Conservation (phyloP, 1,140 invertebrate genomes). For the Caenorhabditis tropicalis region DNA sequence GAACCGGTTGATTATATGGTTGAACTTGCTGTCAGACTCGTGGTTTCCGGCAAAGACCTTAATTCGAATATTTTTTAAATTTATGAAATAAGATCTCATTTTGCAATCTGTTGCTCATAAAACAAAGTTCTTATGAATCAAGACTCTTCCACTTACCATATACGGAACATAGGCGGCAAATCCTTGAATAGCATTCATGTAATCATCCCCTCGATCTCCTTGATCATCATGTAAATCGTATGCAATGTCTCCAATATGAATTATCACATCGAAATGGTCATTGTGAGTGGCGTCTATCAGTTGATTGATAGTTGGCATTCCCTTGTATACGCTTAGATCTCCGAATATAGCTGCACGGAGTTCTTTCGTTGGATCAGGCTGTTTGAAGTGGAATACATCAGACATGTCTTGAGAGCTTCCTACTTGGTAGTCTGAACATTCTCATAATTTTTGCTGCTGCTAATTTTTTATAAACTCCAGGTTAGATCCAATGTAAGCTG, state of each 20-base stretch:
- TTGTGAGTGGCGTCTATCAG: constrained; percentile 73
- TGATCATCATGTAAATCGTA: constrained; percentile 89
- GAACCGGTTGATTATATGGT: constrained; percentile 62
- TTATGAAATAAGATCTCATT: too few species aligned
- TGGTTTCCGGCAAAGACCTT: constrained; percentile 81
- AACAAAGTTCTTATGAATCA: too few species aligned
- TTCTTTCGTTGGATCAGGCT: constrained; percentile 59
- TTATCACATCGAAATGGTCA: constrained; percentile 74
- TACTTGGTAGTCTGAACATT: constrained; percentile 71
- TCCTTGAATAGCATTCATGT: constrained; percentile 87
- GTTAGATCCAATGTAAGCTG: too few species aligned
- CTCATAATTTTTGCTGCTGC: too few species aligned
- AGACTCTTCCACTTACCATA: constrained; percentile 77
- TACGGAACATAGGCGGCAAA: constrained; percentile 87
- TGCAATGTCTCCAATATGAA: constrained; percentile 83
- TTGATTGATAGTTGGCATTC: constrained; percentile 73
- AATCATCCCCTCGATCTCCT: constrained; percentile 83
- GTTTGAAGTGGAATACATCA: constrained; percentile 72
- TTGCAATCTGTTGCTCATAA: not conserved
- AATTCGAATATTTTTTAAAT: not conserved
- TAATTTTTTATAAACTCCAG: too few species aligned
- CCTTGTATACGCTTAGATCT: constrained; percentile 76
- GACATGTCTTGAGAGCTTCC: constrained; percentile 73
- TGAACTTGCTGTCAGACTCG: constrained; percentile 76
- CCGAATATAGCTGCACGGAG: constrained; percentile 74